Evolutionary conservation across 2,797 vertebrate species (phyloP).

Genomic region (Bradypus variegatus): DNA sequence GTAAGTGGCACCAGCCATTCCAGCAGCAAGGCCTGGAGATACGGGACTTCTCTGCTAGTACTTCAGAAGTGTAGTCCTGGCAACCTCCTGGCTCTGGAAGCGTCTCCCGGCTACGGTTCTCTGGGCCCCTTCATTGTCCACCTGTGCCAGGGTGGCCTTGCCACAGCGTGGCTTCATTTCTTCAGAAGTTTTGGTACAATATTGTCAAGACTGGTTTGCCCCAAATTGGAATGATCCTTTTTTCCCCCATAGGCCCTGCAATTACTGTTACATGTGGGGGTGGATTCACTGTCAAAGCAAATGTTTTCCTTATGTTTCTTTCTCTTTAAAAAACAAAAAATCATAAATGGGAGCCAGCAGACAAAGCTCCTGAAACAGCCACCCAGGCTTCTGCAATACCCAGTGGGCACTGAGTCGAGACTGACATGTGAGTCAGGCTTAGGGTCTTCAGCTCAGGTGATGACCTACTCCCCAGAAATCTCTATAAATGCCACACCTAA

Average conservation of each 20-base stretch:
- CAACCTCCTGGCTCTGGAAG: not conserved
- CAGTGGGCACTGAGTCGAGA: accelerated
- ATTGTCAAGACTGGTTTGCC: constrained; percentile 41
- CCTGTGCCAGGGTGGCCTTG: not conserved
- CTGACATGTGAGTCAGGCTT: not conserved
- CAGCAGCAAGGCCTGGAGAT: not conserved
- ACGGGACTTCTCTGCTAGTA: not conserved
- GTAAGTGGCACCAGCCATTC: not conserved
- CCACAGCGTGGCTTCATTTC: not conserved
- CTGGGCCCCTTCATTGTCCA: not conserved
- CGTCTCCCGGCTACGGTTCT: accelerated
- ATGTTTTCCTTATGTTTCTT: constrained; percentile 68
- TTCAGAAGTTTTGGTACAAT: not conserved
- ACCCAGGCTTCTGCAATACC: not conserved
- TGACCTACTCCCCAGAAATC: not conserved
- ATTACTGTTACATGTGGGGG: constrained; percentile 61
- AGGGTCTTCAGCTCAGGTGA: not conserved
- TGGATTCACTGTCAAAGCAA: constrained; percentile 60
- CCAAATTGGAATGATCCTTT: constrained; percentile 42
- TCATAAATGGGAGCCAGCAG: constrained; percentile 51
- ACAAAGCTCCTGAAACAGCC: not conserved
- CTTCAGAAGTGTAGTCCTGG: not conserved
- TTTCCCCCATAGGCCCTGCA: constrained; percentile 31
- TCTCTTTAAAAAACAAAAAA: constrained; percentile 30
- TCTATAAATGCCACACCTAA: accelerated